Evolutionary conservation across 2,113 vertebrate genomes (phyloP).

Genomic region (Pitta sordida): DNA sequence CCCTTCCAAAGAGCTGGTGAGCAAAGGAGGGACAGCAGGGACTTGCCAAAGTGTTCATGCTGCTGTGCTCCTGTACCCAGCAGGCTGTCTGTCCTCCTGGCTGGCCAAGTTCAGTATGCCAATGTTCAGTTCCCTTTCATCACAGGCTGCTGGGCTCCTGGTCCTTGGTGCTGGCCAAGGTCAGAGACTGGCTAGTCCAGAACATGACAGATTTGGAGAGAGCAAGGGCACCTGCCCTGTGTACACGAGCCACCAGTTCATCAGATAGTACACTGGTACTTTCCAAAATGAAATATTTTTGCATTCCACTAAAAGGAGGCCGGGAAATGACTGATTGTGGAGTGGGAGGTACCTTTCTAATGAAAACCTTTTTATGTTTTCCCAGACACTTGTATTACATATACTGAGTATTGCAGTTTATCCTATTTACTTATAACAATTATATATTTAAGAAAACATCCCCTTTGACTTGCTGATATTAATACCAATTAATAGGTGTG

Average conservation of each 20-base stretch:
- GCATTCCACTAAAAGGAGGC: background rate
- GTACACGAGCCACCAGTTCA: background rate
- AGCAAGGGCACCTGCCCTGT: too few relatives aligned
- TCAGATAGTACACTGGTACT: background rate
- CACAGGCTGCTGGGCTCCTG: background rate
- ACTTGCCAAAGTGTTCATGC: background rate
- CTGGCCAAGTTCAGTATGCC: background rate
- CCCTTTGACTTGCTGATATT: background rate
- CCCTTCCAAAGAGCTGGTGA: background rate
- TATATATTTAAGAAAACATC: background rate
- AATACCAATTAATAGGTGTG: background rate
- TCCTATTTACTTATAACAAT: background rate
- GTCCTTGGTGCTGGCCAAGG: background rate
- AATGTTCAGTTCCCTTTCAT: fast-evolving
- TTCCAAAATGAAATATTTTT: background rate
- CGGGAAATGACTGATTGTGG: background rate
- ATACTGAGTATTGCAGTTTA: background rate
- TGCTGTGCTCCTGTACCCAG: background rate
- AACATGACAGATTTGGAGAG: background rate
- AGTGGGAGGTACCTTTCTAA: background rate
- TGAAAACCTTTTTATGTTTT: background rate
- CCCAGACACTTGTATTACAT: background rate
- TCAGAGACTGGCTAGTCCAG: background rate
- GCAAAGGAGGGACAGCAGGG: background rate
- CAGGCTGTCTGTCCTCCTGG: background rate